phyloP scores from a whole-genome alignment of 2,797 vertebrate species.

The Parambassis ranga region DNA sequence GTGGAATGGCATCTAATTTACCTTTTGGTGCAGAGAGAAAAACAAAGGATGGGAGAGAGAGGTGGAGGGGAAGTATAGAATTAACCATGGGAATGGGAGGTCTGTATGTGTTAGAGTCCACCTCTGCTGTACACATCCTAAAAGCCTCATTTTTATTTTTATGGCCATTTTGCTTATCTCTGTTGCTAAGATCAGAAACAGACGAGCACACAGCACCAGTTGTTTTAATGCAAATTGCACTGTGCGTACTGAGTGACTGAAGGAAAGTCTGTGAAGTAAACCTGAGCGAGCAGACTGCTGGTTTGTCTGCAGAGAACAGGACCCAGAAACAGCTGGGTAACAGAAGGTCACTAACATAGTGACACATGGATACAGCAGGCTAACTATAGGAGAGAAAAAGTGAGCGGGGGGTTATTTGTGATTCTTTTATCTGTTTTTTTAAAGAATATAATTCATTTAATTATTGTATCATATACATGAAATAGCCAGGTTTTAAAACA shows the following conservation, averaged over 20 bases:
- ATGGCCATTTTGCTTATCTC: not conserved
- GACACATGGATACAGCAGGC: conserved; percentile 13
- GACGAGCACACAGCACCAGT: not conserved
- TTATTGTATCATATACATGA: too few species aligned
- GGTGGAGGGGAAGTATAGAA: not conserved
- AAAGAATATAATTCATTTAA: too few species aligned
- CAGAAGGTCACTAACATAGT: conserved; percentile 7
- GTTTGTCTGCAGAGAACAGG: not conserved
- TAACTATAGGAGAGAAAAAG: not conserved
- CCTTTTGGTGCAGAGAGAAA: conserved; percentile 46
- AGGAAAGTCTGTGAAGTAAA: not conserved
- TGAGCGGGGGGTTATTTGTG: too few species aligned
- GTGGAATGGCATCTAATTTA: conserved; percentile 63
- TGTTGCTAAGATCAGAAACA: not conserved
- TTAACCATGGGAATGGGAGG: not conserved
- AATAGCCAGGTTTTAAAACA: too few species aligned
- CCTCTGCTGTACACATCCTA: not conserved
- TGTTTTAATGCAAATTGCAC: not conserved
- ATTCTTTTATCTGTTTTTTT: too few species aligned
- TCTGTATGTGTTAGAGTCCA: conserved; percentile 2
- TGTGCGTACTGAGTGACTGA: not conserved
- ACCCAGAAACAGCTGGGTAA: conserved; percentile 32
- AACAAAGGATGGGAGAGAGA: conserved; percentile 18
- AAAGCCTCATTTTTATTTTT: not conserved
- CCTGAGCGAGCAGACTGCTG: not conserved